Conservation (phyloP, 64 coral and sea anemone genomes). For the Dendrophyllia cribrosa region DNA sequence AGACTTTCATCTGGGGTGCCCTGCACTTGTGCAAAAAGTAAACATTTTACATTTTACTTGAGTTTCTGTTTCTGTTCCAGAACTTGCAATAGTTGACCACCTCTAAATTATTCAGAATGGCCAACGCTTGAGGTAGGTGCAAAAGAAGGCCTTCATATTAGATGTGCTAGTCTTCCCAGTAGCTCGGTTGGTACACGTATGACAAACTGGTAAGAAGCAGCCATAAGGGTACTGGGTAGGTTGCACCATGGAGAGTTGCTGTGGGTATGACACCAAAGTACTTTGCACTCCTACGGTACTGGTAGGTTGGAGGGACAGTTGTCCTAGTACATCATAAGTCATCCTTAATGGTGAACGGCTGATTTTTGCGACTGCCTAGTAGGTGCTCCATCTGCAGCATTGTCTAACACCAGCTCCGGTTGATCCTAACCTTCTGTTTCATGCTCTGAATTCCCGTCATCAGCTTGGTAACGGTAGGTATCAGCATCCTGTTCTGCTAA, state of each 20-base stretch:
- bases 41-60: no score
- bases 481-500: neutral
- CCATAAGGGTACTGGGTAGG: no score
- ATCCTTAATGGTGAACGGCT: slow-evolving; percentile 8
- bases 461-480: neutral
- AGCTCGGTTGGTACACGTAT: no score
- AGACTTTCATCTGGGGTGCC: no score
- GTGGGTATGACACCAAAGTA: neutral
- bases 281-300: slow-evolving; percentile 2
- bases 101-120: no score
- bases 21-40: no score
- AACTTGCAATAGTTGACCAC: no score
- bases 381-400: neutral
- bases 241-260: neutral
- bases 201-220: no score
- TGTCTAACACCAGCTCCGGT: neutral
- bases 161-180: no score
- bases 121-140: no score
- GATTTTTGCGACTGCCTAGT: neutral
- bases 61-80: no score
- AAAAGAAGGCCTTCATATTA: no score
- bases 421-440: neutral
- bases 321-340: slow-evolving; percentile 35
- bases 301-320: slow-evolving; percentile 33
- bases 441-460: neutral